Evolutionary conservation across 2,888 invertebrate genomes (phyloP), one percentile per base, ranked within the genome.

Genomic region (Pollenia angustigena): DNA sequence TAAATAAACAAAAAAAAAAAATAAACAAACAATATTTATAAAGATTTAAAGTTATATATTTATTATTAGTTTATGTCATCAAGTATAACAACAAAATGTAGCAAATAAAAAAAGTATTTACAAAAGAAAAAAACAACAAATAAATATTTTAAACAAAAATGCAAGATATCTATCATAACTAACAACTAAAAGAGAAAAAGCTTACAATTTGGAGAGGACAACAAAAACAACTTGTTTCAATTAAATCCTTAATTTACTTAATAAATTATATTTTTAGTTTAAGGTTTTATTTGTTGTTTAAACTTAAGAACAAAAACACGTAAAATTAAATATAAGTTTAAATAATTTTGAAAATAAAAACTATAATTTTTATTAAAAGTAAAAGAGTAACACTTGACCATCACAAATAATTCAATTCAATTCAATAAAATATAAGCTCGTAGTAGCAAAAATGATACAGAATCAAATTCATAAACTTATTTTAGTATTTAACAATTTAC

Each of bases 11-110:
- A 88, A 85, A 87, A 66, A 76, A 78, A 52, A 54, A 9, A 64
- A 18, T 14, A 11, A 64, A 18, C 12, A 46, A 18, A 44, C 40
- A 14, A 79, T 32, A 80, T 72, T 85, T 84, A 85, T 82, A 74
- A 66, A 54, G 46, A 76, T 68, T 82, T 18, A 75, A 79, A 72
- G 48, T 79, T 74, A 80, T 80, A 86, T 84, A 83, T 40, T 23
- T 14, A 66, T 42, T 83, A 89, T 87, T 85, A 75, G 90, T 90
- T 91, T 90, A 90, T 89, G 88, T 90, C 56, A 69, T 44, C 23
- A 81, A 72, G 10, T 68, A 66, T 62, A 62, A 32, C 48, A 64
- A 75, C 23, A 74, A 69, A 78, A 74, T 81, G 85, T 75, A 80
- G 81, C 76, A 76, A 85, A 74, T 71, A 56, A 48, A 52, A 60